A percentile compares a stretch with the other conserved stretches of the same genome.
Evolutionary conservation across 2,888 invertebrate genomes (phyloP).

Genomic region (Melanotus villosus): DNA sequence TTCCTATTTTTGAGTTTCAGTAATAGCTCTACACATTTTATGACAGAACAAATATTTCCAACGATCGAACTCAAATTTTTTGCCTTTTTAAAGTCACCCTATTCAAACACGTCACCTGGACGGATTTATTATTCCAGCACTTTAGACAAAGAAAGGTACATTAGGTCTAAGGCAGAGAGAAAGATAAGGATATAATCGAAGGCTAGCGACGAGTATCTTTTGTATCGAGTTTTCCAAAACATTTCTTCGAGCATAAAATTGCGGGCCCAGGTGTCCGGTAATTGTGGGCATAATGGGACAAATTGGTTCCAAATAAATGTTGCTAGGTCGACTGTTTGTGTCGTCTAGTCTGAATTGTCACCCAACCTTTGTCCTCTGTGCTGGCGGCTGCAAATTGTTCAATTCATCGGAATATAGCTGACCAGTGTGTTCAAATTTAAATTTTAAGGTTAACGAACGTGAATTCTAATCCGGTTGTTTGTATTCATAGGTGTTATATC

Average conservation of each 20-base stretch:
- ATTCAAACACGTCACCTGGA: constrained; percentile 34
- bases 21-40: neutral
- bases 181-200: neutral
- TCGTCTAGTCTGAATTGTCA: constrained; percentile 47
- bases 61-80: no score
- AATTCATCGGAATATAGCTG: constrained; percentile 48
- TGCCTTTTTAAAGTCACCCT: constrained; percentile 18
- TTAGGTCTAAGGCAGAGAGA: neutral
- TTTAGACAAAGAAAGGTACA: neutral
- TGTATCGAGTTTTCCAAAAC: constrained; percentile 47
- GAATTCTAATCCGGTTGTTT: neutral
- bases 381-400: constrained; percentile 51
- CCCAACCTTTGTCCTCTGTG: constrained; percentile 39
- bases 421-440: constrained; percentile 29
- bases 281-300: constrained; percentile 64
- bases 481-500: constrained; percentile 10
- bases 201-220: constrained; percentile 20
- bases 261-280: constrained; percentile 59
- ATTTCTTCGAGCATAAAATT: constrained; percentile 57
- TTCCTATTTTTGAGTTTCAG: neutral
- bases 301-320: constrained; percentile 61
- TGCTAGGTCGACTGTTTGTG: constrained; percentile 39
- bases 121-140: constrained; percentile 17
- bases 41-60: no score
- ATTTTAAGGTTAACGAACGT: neutral